These are phyloP conservation scores for Vanessa atalanta DNA, from an alignment of 1,140 invertebrate species.

Conservation along the genomic window DNA sequence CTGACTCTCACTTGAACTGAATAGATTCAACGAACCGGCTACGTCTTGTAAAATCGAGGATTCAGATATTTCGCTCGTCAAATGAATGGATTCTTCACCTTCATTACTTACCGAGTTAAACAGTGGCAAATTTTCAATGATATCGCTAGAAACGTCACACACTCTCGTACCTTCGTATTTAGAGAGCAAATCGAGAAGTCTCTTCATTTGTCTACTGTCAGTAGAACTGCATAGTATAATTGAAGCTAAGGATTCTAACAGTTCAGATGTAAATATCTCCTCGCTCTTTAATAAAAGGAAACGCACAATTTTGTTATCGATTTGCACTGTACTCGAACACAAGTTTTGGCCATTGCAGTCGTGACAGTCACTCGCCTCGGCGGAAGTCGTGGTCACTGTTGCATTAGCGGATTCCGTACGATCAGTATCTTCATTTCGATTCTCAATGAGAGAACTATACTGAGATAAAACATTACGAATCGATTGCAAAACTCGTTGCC, in stretches of 20 bases:
- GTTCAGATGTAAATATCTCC: constrained; percentile 69
- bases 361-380: constrained; percentile 48
- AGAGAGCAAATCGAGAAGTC: constrained; percentile 61
- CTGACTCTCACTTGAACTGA: constrained; percentile 66
- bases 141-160: constrained; percentile 70
- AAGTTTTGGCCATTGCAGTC: constrained; percentile 53
- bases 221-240: constrained; percentile 53
- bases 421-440: constrained; percentile 45
- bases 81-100: constrained; percentile 52
- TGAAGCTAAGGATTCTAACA: constrained; percentile 63
- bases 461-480: constrained; percentile 80
- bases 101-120: constrained; percentile 50
- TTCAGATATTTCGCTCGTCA: constrained; percentile 56
- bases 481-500: constrained; percentile 83
- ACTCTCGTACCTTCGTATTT: constrained; percentile 73
- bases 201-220: constrained; percentile 60
- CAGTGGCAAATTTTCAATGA: constrained; percentile 68
- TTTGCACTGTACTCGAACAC: constrained; percentile 52
- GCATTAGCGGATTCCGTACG: constrained; percentile 49
- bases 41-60: constrained; percentile 71
- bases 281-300: constrained; percentile 70
- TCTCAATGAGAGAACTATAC: constrained; percentile 61
- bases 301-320: constrained; percentile 73
- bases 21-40: constrained; percentile 71
- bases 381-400: constrained; percentile 48